Percentiles rank a stretch among this genome's conserved stretches.
These are phyloP conservation scores for Athalia cordata DNA, from an alignment of 2,888 invertebrate genomes.

Conservation along the genomic window DNA sequence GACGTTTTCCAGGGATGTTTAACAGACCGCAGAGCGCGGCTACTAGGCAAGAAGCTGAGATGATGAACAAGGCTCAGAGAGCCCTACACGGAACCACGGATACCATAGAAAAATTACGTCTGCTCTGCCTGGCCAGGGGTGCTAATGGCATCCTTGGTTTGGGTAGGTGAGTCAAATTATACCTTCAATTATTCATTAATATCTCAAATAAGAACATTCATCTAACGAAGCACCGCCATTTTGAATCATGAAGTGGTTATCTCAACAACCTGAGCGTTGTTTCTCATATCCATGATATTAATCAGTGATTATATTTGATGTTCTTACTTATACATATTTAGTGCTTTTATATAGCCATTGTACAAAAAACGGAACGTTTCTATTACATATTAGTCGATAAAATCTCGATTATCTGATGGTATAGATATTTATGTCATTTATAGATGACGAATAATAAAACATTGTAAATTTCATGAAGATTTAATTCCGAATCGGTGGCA, in stretches of 20 bases:
- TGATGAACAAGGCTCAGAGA: constrained; percentile 84
- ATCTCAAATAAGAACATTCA: neutral
- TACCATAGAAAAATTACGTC: constrained; percentile 87
- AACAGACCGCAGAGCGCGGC: constrained; percentile 84
- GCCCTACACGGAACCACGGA: constrained; percentile 83
- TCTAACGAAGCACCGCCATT: neutral
- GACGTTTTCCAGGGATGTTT: constrained; percentile 74
- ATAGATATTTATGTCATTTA: too few species aligned
- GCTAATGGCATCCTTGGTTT: constrained; percentile 91
- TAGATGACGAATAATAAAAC: too few species aligned
- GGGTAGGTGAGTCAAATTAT: constrained; percentile 80
- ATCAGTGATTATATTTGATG: too few species aligned
- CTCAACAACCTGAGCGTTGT: too few species aligned
- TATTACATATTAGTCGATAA: too few species aligned
- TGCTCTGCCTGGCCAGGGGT: constrained; percentile 89
- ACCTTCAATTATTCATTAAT: neutral
- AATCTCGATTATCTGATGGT: too few species aligned
- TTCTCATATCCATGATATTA: too few species aligned
- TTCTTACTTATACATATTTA: too few species aligned
- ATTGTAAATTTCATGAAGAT: neutral
- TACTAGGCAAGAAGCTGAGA: constrained; percentile 84
- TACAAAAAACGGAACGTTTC: too few species aligned
- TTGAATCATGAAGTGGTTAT: neutral
- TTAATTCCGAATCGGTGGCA: constrained; percentile 19
- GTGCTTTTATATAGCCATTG: too few species aligned